phyloP scores from a whole-genome alignment of 2,113 vertebrate species.

The Axis porcinus region DNA sequence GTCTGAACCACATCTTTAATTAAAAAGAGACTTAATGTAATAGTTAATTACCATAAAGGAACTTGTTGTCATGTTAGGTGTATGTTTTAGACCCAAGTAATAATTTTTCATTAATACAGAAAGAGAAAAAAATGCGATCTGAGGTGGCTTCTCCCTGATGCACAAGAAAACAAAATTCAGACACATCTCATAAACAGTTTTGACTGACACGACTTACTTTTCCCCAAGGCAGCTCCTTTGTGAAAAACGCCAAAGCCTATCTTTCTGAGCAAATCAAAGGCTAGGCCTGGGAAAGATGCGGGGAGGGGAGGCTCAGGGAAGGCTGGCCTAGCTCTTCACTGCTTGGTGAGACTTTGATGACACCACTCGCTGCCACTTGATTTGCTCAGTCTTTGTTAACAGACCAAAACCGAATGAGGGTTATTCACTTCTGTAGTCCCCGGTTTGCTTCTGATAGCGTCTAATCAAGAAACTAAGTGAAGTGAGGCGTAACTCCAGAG shows the following conservation, averaged over 20 bases:
- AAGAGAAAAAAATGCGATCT: not conserved
- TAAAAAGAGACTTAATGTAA: not conserved
- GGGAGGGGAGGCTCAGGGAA: slow-evolving; percentile 41
- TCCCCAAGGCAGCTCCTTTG: slow-evolving; percentile 72
- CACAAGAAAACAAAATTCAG: slow-evolving; percentile 70
- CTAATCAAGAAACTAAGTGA: slow-evolving; percentile 16
- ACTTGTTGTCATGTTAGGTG: not conserved
- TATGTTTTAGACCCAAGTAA: not conserved
- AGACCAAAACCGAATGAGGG: slow-evolving; percentile 64
- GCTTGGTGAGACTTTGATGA: slow-evolving; percentile 68
- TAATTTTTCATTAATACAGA: slow-evolving; percentile 55
- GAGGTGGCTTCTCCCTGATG: slow-evolving; percentile 49
- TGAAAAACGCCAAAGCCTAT: slow-evolving; percentile 62
- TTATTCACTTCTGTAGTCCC: slow-evolving; percentile 59
- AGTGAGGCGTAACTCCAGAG: not conserved
- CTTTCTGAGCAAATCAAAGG: slow-evolving; percentile 74
- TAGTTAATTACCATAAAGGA: not conserved
- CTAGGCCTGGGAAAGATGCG: slow-evolving; percentile 65
- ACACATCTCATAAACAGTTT: slow-evolving; percentile 63
- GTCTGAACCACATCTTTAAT: not conserved
- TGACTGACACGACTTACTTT: slow-evolving; percentile 74
- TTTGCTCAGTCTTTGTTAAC: slow-evolving; percentile 64
- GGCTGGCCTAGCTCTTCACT: slow-evolving; percentile 60
- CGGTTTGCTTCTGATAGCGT: slow-evolving; percentile 4
- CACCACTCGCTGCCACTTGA: slow-evolving; percentile 59